A percentile compares a stretch with the other conserved stretches of the same genome.
Conservation (phyloP, 2,113 vertebrate species). For the Dinomys branickii region DNA sequence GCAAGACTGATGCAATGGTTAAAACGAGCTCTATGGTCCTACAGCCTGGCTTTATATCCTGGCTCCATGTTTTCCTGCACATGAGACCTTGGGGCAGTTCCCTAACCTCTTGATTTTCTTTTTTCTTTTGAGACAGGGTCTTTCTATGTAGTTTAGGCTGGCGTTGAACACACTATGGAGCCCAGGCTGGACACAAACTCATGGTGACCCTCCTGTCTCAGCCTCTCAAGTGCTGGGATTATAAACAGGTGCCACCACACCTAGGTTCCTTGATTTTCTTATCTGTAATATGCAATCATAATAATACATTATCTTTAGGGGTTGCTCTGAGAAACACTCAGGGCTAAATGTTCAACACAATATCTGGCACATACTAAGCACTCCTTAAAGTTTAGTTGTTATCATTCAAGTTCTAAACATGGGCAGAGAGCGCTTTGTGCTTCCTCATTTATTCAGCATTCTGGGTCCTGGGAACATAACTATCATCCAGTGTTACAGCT, state of each 20-base stretch:
- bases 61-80: background rate
- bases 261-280: background rate
- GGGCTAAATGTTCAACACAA: background rate
- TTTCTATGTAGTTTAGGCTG: background rate
- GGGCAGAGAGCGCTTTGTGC: background rate
- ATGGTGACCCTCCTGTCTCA: background rate
- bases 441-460: background rate
- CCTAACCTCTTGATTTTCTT: background rate
- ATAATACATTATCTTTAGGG: background rate
- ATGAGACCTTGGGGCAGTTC: slow-evolving; percentile 26
- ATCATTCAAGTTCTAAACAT: background rate
- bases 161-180: background rate
- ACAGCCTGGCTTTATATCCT: slow-evolving; percentile 23
- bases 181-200: background rate
- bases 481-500: background rate
- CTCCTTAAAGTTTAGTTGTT: background rate
- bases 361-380: background rate
- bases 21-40: background rate
- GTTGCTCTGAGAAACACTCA: background rate
- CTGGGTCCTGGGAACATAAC: background rate
- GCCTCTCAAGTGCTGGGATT: background rate
- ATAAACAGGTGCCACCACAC: background rate
- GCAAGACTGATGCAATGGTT: background rate
- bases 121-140: background rate
- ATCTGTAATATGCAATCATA: background rate